These are phyloP conservation scores for Heliornis fulica DNA, from an alignment of 2,113 vertebrate genomes.

Conservation along the genomic window DNA sequence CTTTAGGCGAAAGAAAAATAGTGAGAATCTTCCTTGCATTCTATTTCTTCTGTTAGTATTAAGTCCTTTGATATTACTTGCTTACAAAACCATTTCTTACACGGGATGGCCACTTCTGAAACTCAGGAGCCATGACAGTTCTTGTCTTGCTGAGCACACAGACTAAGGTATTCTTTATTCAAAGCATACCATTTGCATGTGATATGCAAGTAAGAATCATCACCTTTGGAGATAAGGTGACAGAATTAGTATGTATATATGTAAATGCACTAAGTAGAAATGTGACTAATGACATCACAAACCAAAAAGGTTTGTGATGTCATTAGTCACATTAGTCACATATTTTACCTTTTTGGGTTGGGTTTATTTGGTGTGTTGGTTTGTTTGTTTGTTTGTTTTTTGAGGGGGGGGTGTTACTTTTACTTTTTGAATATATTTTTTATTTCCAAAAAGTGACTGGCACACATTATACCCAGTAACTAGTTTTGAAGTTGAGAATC, in stretches of 20 bases:
- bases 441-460: background rate
- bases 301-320: no score
- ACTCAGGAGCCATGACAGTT: background rate
- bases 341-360: no score
- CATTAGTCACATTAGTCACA: no score
- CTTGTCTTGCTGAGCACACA: background rate
- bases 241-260: background rate
- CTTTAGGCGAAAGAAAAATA: background rate
- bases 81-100: background rate
- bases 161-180: background rate
- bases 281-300: background rate
- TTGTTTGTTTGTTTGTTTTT: no score
- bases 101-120: background rate
- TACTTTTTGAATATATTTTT: background rate
- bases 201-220: background rate
- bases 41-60: background rate
- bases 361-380: no score
- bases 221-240: background rate
- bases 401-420: no score
- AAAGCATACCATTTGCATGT: background rate
- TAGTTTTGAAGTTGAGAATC: background rate
- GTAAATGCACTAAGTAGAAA: background rate
- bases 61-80: background rate
- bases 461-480: background rate
- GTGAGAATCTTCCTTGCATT: background rate